Evolutionary conservation across 2,888 invertebrate genomes (phyloP), one percentile per base, ranked within the genome.

Genomic region (Volucella bombylans): DNA sequence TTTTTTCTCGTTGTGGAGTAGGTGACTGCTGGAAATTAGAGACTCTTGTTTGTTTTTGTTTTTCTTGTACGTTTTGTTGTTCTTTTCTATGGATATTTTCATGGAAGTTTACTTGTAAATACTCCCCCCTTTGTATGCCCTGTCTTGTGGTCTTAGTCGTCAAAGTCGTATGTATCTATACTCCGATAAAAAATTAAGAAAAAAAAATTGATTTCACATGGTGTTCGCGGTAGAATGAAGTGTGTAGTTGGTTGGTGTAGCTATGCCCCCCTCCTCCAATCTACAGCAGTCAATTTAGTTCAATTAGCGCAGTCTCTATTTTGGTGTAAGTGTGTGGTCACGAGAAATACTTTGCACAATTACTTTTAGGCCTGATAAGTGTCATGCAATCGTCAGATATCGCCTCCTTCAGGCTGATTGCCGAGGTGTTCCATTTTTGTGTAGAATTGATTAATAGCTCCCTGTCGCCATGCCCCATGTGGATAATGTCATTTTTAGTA

Each of bases 291-390:
- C 39, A 31, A 65, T 74, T 65, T 57, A 74, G 31, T 74, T 57
- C 74, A 74, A 74, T 74, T 74, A 50, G 65, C 55, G 14, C 10
- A 10, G 31, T 54, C n/a, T 23, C 10, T 10, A 15, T 47, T 57
- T 15, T 31, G 15, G 4, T 38, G 49, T 10, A 18, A 49, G 31
- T 52, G 57, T 68, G 57, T 18, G 61, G 57, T 74, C 74, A 74
- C 65, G 74, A 74, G 67, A 4, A 54, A 6, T 41, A 10, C 15
- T 4, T 23, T 62, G 12, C 14, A 14, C 12, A 49, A 15, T 1
- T 15, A 31, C 49, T 31, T 38, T 15, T 18, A 49, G 18, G 8
- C 23, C 4, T 62, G 31, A 31, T 31, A 31, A 0, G 31, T 31
- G 31, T 31, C 31, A 31, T 4, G 31, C 4, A 31, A 31, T 6